These are phyloP conservation scores for Drosophila kurseongensis DNA, from an alignment of 1,140 invertebrate species.

Conservation along the genomic window DNA sequence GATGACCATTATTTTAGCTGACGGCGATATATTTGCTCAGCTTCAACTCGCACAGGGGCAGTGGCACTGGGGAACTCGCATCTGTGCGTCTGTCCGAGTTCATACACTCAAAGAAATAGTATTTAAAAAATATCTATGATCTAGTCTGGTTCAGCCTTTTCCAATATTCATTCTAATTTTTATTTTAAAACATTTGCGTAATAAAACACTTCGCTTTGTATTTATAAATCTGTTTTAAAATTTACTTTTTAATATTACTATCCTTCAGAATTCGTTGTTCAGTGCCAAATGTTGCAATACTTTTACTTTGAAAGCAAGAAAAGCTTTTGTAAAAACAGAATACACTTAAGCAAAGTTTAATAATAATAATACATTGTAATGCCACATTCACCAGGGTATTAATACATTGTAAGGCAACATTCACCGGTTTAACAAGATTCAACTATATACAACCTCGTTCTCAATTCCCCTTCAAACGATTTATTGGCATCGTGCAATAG, in stretches of 20 bases:
- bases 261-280: too few species aligned
- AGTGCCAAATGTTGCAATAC: too few species aligned
- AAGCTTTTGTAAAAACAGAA: too few species aligned
- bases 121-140: not conserved
- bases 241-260: too few species aligned
- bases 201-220: too few species aligned
- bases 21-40: constrained; percentile 65
- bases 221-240: too few species aligned
- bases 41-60: constrained; percentile 37
- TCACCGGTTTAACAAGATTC: not conserved
- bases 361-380: not conserved
- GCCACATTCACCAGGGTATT: too few species aligned
- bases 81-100: constrained; percentile 34
- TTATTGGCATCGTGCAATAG: constrained; percentile 1
- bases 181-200: too few species aligned
- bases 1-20: constrained; percentile 77
- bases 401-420: not conserved
- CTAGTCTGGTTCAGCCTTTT: too few species aligned
- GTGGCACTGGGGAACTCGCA: constrained; percentile 40
- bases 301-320: too few species aligned
- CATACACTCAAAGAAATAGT: constrained; percentile 13
- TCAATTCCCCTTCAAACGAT: not conserved
- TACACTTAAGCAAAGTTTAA: too few species aligned
- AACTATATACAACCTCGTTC: constrained; percentile 1
- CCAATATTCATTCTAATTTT: too few species aligned